phyloP scores from a whole-genome alignment of 1,140 invertebrate genomes.

The Drosophila paulistorum region DNA sequence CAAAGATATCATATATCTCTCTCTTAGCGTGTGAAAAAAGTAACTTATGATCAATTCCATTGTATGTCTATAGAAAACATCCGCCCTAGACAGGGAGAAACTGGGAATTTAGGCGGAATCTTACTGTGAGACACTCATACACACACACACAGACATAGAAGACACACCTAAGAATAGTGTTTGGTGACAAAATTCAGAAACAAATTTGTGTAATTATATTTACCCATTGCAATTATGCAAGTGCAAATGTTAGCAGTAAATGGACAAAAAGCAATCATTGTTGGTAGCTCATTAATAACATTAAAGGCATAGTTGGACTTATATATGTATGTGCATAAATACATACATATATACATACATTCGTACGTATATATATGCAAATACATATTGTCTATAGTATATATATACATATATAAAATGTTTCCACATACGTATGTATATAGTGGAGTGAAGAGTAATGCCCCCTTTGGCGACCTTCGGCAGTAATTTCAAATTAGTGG shows the following conservation, averaged over 20 bases:
- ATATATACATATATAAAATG: neutral
- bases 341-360: neutral
- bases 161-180: constrained; percentile 21
- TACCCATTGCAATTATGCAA: constrained; percentile 58
- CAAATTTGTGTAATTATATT: constrained; percentile 47
- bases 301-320: constrained; percentile 30
- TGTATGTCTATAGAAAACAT: constrained; percentile 38
- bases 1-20: constrained; percentile 41
- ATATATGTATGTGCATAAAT: neutral
- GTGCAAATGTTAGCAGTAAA: constrained; percentile 32
- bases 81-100: constrained; percentile 16
- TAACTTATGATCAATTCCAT: constrained; percentile 13
- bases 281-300: constrained; percentile 51
- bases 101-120: neutral
- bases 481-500: constrained; percentile 50
- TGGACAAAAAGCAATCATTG: constrained; percentile 43
- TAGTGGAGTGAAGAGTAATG: constrained; percentile 40
- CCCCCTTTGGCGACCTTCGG: constrained; percentile 39
- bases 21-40: constrained; percentile 66
- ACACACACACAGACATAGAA: neutral
- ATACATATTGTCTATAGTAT: constrained; percentile 9
- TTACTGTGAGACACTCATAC: neutral
- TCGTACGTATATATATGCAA: constrained; percentile 4
- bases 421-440: neutral
- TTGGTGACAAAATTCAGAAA: constrained; percentile 30